Evolutionary conservation across 2,113 vertebrate species (phyloP).

Genomic region (Seriola aureovittata): DNA sequence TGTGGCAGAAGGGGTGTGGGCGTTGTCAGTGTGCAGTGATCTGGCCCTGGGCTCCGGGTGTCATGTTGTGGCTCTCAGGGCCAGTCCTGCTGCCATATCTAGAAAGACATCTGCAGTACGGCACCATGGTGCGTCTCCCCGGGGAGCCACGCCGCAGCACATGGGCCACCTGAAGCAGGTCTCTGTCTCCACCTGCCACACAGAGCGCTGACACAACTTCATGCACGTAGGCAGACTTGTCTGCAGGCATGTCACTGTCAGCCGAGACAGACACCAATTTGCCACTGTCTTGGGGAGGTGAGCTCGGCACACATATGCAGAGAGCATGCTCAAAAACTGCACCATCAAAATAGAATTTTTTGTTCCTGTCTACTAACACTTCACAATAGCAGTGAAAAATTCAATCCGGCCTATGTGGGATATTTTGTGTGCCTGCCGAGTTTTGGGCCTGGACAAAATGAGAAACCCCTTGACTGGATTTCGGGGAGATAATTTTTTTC

Average conservation of each 20-base stretch:
- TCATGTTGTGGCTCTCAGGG: conserved; percentile 43
- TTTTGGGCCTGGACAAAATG: conserved; percentile 55
- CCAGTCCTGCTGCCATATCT: conserved; percentile 35
- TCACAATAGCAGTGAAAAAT: conserved; percentile 43
- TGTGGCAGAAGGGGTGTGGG: conserved; percentile 70
- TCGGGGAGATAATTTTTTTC: conserved; percentile 66
- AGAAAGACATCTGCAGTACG: conserved; percentile 46
- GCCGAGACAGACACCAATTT: conserved; percentile 52
- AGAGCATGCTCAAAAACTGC: conserved; percentile 38
- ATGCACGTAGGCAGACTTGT: conserved; percentile 53
- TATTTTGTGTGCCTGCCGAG: conserved; percentile 56
- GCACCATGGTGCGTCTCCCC: conserved; percentile 17
- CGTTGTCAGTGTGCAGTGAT: conserved; percentile 43
- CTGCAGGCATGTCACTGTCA: conserved; percentile 54
- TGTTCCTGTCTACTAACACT: conserved; percentile 19
- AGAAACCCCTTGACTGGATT: conserved; percentile 70
- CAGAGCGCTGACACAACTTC: conserved; percentile 50
- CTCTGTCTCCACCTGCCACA: conserved; percentile 62
- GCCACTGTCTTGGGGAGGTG: conserved; percentile 28
- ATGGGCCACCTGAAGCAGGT: conserved; percentile 61
- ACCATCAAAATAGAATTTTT: conserved; percentile 23
- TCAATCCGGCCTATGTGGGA: conserved; percentile 30
- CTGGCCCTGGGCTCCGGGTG: conserved; percentile 49
- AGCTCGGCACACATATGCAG: conserved; percentile 32
- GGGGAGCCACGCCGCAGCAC: conserved; percentile 33